Conservation (phyloP, 2,888 invertebrate genomes). For the Tiphia femorata region DNA sequence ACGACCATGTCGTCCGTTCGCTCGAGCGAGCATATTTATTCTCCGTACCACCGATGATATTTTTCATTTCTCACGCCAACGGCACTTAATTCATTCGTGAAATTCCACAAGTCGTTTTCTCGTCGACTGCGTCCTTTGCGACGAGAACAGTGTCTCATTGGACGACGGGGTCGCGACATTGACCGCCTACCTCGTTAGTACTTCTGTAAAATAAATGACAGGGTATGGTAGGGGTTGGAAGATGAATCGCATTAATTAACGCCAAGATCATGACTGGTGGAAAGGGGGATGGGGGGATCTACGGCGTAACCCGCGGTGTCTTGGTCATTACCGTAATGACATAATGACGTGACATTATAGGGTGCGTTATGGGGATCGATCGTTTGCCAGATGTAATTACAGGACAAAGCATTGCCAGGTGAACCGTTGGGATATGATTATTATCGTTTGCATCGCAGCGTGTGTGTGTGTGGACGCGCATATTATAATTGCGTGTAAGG, state of each 20-base stretch:
- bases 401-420: conserved; percentile 29
- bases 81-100: too few relatives aligned
- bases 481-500: conserved; percentile 7
- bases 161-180: too few relatives aligned
- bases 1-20: not conserved
- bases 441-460: conserved; percentile 19
- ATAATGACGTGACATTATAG: conserved; percentile 43
- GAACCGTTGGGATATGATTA: conserved; percentile 34
- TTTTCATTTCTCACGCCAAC: not conserved
- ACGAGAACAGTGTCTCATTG: too few relatives aligned
- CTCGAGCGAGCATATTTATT: not conserved
- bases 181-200: too few relatives aligned
- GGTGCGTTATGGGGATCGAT: conserved; percentile 46
- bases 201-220: too few relatives aligned
- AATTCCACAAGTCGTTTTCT: too few relatives aligned
- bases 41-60: not conserved
- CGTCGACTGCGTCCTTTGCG: too few relatives aligned
- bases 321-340: conserved; percentile 43
- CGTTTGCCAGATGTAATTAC: conserved; percentile 47
- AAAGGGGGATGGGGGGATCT: too few relatives aligned
- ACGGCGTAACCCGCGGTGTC: conserved; percentile 23
- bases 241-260: too few relatives aligned
- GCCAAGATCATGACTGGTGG: too few relatives aligned
- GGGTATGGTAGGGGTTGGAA: too few relatives aligned
- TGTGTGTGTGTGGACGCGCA: conserved; percentile 7